phyloP scores from a whole-genome alignment of 2,888 invertebrate genomes.

The Tetragonisca angustula region DNA sequence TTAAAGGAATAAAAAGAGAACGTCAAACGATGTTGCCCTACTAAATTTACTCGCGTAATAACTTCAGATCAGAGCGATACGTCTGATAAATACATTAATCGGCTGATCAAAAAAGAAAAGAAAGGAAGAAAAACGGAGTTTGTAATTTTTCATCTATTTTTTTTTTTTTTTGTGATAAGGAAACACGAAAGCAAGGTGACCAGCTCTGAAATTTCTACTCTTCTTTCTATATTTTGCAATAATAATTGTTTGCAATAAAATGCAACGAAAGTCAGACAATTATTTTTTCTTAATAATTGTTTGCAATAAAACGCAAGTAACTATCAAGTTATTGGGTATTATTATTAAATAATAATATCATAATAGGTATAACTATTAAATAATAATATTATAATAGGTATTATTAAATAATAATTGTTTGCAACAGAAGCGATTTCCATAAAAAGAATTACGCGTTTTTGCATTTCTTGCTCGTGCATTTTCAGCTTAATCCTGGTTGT shows the following conservation, averaged over 20 bases:
- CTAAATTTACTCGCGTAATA: not conserved
- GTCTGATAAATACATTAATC: not conserved
- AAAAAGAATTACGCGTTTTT: not conserved
- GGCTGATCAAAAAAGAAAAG: not conserved
- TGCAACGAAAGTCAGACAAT: too few relatives aligned
- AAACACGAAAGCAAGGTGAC: not conserved
- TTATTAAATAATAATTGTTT: not conserved
- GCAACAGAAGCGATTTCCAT: not conserved
- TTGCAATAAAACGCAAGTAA: not conserved
- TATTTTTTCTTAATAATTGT: not conserved
- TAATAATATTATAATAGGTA: too few relatives aligned
- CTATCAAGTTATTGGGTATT: too few relatives aligned
- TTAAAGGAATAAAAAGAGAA: not conserved
- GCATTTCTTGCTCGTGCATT: not conserved
- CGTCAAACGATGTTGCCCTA: slow-evolving; percentile 3
- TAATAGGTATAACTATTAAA: too few relatives aligned
- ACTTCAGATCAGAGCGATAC: not conserved
- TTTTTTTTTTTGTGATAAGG: not conserved
- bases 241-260: too few relatives aligned
- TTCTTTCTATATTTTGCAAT: too few relatives aligned
- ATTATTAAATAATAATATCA: too few relatives aligned
- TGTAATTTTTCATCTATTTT: not conserved
- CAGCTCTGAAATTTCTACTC: not conserved
- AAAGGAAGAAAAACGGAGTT: not conserved
- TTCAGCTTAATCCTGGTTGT: not conserved